Evolutionary conservation across 2,888 invertebrate species (phyloP).

Genomic region (Leptothorax acervorum): DNA sequence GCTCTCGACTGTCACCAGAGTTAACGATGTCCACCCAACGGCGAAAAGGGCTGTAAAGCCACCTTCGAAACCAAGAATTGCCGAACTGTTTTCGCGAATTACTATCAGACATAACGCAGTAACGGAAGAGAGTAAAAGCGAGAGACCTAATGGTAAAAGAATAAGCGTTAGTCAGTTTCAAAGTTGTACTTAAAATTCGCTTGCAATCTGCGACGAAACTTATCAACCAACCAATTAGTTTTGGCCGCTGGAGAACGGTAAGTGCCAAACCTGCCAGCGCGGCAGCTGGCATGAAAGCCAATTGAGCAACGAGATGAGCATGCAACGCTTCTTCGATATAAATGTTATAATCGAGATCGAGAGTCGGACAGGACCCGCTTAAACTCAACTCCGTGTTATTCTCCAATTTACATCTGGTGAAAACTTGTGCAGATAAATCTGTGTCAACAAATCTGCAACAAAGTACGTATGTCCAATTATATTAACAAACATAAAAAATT

Average conservation of each 20-base stretch:
- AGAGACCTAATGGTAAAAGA: conserved; percentile 80
- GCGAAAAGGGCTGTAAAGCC: conserved; percentile 86
- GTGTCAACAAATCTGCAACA: conserved; percentile 89
- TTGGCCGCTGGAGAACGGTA: conserved; percentile 84
- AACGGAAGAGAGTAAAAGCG: conserved; percentile 84
- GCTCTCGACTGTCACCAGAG: conserved; percentile 85
- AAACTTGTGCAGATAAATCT: conserved; percentile 88
- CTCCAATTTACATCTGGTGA: conserved; percentile 87
- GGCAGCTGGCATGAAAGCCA: conserved; percentile 85
- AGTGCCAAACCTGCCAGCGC: conserved; percentile 84
- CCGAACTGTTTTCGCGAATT: conserved; percentile 82
- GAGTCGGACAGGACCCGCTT: conserved; percentile 85
- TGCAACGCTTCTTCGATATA: conserved; percentile 87
- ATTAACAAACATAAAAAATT: neutral
- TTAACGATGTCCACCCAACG: conserved; percentile 86
- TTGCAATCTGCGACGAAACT: neutral
- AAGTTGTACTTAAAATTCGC: neutral
- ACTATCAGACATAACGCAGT: conserved; percentile 85
- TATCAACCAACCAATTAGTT: conserved; percentile 84
- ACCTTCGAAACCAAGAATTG: conserved; percentile 86
- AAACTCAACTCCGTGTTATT: conserved; percentile 87
- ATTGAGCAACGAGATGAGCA: conserved; percentile 85
- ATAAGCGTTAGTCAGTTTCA: neutral
- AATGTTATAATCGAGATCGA: conserved; percentile 88
- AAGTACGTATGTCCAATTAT: neutral